Percentiles rank a stretch among this genome's conserved stretches.
Conservation (phyloP, 92 coral and sea anemone species). For the Scolanthus callimorphus region DNA sequence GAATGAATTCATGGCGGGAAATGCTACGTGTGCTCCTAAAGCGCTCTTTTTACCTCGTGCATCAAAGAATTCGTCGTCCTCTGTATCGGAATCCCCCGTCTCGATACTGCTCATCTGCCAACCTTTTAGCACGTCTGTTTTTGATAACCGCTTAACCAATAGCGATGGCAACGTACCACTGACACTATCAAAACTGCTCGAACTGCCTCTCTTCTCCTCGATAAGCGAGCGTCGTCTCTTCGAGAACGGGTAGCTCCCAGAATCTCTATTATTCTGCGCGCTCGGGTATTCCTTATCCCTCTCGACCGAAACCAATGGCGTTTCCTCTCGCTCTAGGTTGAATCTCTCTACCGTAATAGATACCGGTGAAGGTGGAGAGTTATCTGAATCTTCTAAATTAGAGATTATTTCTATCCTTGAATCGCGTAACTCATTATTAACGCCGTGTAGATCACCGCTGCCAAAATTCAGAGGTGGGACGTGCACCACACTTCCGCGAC, state of each 20-base stretch:
- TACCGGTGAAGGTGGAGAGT: constrained; percentile 40
- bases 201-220: constrained; percentile 29
- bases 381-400: constrained; percentile 49
- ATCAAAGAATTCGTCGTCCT: constrained; percentile 89
- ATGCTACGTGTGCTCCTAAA: too few species aligned
- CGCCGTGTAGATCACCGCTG: neutral
- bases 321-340: constrained; percentile 36
- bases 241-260: constrained; percentile 4
- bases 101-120: constrained; percentile 81
- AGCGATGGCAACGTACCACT: constrained; percentile 24
- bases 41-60: constrained; percentile 95
- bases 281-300: constrained; percentile 32
- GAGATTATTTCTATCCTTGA: constrained; percentile 78
- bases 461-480: constrained; percentile 28
- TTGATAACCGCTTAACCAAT: constrained; percentile 25
- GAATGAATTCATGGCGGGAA: too few species aligned
- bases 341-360: constrained; percentile 59
- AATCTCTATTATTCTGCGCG: constrained; percentile 22
- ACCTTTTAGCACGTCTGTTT: constrained; percentile 62
- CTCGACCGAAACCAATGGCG: constrained; percentile 25
- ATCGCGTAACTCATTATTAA: too few species aligned
- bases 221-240: constrained; percentile 15
- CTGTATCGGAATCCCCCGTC: constrained; percentile 63
- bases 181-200: constrained; percentile 34
- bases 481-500: constrained; percentile 74